Percentiles rank a stretch among this genome's conserved stretches.
phyloP scores from a whole-genome alignment of 2,797 vertebrate species.

The Labroides dimidiatus region DNA sequence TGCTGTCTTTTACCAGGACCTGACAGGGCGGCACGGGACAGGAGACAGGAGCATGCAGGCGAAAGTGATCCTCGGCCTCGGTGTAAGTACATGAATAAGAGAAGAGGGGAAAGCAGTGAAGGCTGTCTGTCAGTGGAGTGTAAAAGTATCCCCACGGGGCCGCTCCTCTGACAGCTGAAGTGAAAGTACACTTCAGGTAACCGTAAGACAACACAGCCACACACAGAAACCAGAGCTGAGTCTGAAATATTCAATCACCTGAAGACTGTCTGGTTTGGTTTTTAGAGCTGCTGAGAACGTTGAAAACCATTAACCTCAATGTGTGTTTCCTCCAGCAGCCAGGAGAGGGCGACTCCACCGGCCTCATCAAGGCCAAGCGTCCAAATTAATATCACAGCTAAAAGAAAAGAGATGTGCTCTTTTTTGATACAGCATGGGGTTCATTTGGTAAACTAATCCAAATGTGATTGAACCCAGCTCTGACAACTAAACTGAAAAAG shows the following conservation, averaged over 20 bases:
- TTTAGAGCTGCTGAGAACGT: not conserved
- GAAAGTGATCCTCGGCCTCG: conserved; percentile 39
- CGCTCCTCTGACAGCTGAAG: conserved; percentile 13
- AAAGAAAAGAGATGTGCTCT: too few relatives aligned
- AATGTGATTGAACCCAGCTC: too few relatives aligned
- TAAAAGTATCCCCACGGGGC: conserved; percentile 22
- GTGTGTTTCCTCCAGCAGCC: not conserved
- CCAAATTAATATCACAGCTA: too few relatives aligned
- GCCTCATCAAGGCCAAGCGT: not conserved
- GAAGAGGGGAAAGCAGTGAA: conserved; percentile 46
- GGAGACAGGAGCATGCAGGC: conserved; percentile 12
- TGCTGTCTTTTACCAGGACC: conserved; percentile 16
- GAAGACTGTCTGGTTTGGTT: not conserved
- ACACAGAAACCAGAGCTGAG: not conserved
- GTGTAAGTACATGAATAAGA: conserved; percentile 64
- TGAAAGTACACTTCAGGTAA: conserved; percentile 19
- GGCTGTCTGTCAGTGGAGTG: conserved; percentile 15
- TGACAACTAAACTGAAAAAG: too few relatives aligned
- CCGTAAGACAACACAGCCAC: not conserved
- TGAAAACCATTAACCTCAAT: not conserved
- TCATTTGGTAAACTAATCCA: too few relatives aligned
- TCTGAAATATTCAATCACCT: not conserved
- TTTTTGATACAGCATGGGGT: too few relatives aligned
- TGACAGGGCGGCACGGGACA: conserved; percentile 7
- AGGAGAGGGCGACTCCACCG: not conserved